Evolutionary conservation across 2,888 invertebrate species (phyloP).

Genomic region (Diogma glabrata): DNA sequence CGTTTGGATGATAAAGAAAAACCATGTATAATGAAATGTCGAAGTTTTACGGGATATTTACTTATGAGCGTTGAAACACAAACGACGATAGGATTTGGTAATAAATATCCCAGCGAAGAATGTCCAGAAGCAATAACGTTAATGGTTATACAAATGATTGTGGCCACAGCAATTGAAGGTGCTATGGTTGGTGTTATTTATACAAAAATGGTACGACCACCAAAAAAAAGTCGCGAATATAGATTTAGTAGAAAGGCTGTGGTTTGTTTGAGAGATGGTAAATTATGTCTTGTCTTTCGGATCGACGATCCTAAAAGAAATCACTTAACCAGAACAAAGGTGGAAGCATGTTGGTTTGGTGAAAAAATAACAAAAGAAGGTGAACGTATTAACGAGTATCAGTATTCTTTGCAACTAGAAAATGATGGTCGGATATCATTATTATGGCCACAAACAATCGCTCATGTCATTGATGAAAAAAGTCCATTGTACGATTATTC

Average conservation of each 20-base stretch:
- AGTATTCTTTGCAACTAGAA: conserved; percentile 54
- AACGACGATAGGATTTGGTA: conserved; percentile 74
- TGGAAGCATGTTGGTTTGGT: conserved; percentile 45
- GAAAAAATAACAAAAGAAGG: conserved; percentile 44
- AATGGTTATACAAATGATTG: conserved; percentile 69
- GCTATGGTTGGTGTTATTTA: conserved; percentile 54
- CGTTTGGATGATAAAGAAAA: conserved; percentile 35
- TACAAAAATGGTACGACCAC: conserved; percentile 68
- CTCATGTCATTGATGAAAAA: conserved; percentile 62
- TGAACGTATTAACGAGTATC: conserved; percentile 60
- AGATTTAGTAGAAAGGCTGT: conserved; percentile 69
- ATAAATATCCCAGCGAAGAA: conserved; percentile 66
- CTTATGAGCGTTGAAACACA: conserved; percentile 83
- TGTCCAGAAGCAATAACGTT: conserved; percentile 76
- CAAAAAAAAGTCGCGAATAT: conserved; percentile 61
- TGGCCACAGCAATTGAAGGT: conserved; percentile 46
- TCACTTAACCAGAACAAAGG: conserved; percentile 67
- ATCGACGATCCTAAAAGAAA: conserved; percentile 67
- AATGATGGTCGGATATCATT: conserved; percentile 57
- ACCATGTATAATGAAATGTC: conserved; percentile 47
- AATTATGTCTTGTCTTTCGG: conserved; percentile 65
- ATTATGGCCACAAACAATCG: conserved; percentile 79
- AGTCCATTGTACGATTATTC: conserved; percentile 73
- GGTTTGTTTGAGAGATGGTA: conserved; percentile 67
- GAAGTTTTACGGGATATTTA: conserved; percentile 51